Evolutionary conservation across 1,140 invertebrate genomes (phyloP).

Genomic region (Pseudachorutes palmiensis): DNA sequence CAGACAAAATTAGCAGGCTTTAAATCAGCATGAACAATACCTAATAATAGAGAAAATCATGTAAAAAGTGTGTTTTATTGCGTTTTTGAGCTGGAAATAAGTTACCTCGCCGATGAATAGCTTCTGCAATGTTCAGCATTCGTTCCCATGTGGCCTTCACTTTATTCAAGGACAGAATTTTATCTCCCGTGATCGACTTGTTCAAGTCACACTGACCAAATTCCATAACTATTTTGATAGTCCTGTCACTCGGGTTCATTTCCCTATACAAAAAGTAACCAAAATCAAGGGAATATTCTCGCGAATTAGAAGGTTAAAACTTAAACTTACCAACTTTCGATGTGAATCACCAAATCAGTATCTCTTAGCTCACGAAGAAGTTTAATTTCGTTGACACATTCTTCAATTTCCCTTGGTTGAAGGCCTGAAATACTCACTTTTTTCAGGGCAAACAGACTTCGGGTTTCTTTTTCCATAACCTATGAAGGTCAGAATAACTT

Average conservation of each 20-base stretch:
- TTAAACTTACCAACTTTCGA: conserved; percentile 77
- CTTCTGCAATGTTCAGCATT: conserved; percentile 83
- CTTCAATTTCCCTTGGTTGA: conserved; percentile 60
- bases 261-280: conserved; percentile 45
- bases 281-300: conserved; percentile 2
- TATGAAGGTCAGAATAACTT: conserved; percentile 40
- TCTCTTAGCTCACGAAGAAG: conserved; percentile 75
- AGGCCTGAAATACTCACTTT: conserved; percentile 59
- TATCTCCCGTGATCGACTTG: conserved; percentile 58
- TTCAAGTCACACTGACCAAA: conserved; percentile 83
- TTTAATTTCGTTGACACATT: conserved; percentile 84
- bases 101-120: conserved; percentile 79
- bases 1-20: conserved; percentile 96
- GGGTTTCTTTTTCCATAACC: conserved; percentile 44
- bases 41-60: conserved; percentile 48
- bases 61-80: too few relatives aligned
- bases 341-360: conserved; percentile 69
- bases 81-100: too few relatives aligned
- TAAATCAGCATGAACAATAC: conserved; percentile 89
- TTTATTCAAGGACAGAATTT: conserved; percentile 53
- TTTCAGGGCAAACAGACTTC: conserved; percentile 50
- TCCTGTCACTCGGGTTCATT: conserved; percentile 42
- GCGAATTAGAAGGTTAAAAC: conserved; percentile 19
- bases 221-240: conserved; percentile 81
- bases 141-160: conserved; percentile 87